Conservation (phyloP, 2,797 vertebrate species). For the Anabas testudineus region DNA sequence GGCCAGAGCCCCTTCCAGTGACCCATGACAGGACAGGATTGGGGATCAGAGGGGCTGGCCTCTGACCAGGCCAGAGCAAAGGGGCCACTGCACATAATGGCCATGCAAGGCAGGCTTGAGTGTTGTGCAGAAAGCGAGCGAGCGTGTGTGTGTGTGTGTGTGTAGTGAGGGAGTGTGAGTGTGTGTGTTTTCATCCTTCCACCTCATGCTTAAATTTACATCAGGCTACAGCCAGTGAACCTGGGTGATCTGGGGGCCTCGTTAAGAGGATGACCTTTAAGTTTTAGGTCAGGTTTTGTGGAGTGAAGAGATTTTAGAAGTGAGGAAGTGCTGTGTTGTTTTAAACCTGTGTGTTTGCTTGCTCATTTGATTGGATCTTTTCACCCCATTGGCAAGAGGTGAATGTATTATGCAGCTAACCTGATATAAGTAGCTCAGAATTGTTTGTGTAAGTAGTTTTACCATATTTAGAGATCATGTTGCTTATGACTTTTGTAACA, state of each 20-base stretch:
- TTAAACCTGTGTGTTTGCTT: slow-evolving; percentile 80
- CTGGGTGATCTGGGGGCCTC: slow-evolving; percentile 76
- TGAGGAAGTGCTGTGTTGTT: slow-evolving; percentile 79
- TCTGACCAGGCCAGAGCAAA: slow-evolving; percentile 84
- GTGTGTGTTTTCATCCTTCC: slow-evolving; percentile 14
- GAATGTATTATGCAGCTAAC: slow-evolving; percentile 38
- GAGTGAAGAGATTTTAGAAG: slow-evolving; percentile 75
- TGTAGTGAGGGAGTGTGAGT: slow-evolving; percentile 24
- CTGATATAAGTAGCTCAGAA: slow-evolving; percentile 22
- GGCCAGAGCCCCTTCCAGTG: slow-evolving; percentile 88
- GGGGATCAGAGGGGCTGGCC: slow-evolving; percentile 88
- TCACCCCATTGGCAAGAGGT: slow-evolving; percentile 42
- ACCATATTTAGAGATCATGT: slow-evolving; percentile 20
- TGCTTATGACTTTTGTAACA: background rate
- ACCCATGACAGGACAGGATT: slow-evolving; percentile 93
- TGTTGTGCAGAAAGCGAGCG: slow-evolving; percentile 62
- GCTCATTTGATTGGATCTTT: slow-evolving; percentile 76
- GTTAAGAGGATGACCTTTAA: slow-evolving; percentile 80
- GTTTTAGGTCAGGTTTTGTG: slow-evolving; percentile 77
- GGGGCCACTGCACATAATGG: slow-evolving; percentile 84
- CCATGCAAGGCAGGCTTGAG: slow-evolving; percentile 63
- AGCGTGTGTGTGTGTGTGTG: slow-evolving; percentile 44
- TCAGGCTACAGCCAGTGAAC: slow-evolving; percentile 76
- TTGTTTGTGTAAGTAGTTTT: slow-evolving; percentile 3
- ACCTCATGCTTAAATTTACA: slow-evolving; percentile 79